Percentiles rank a stretch among this genome's conserved stretches.
Evolutionary conservation across 37 sponge, comb jelly and placozoan genomes (phyloP).

Genomic region (Corticium candelabrum): DNA sequence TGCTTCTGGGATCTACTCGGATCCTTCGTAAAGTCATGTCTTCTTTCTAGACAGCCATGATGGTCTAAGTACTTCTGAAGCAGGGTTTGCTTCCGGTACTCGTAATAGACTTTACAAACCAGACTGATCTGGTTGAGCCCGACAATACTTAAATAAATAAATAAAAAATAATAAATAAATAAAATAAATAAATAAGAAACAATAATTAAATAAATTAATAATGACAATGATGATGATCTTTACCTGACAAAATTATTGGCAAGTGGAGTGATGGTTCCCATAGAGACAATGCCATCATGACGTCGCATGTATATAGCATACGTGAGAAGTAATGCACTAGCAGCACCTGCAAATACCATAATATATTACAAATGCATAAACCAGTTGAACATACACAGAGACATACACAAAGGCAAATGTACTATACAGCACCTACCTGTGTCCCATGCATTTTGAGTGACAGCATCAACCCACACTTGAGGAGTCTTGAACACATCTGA

Average conservation of each 20-base stretch:
- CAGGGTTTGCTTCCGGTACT: too few relatives aligned
- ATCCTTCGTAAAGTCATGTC: too few relatives aligned
- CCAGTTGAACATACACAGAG: background rate
- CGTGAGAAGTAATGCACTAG: constrained; percentile 47
- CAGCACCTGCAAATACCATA: constrained; percentile 44
- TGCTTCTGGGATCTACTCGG: too few relatives aligned
- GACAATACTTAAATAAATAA: too few relatives aligned
- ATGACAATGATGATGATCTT: background rate
- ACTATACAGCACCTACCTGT: constrained; percentile 35
- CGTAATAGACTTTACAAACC: too few relatives aligned
- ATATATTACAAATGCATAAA: background rate
- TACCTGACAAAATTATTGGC: constrained; percentile 69
- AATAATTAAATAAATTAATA: too few relatives aligned
- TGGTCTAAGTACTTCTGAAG: too few relatives aligned
- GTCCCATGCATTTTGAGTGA: constrained; percentile 87
- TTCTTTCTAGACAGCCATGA: too few relatives aligned
- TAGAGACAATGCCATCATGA: constrained; percentile 54
- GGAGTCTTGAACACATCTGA: constrained; percentile 10
- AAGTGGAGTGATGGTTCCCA: constrained; percentile 53
- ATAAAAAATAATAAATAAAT: constrained; percentile 17
- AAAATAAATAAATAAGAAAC: background rate
- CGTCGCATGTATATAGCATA: constrained; percentile 75
- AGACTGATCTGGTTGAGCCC: too few relatives aligned
- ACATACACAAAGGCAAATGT: background rate
- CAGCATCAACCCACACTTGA: constrained; percentile 66